Conservation (phyloP, 1,140 invertebrate genomes). For the Drosophila guanche region DNA sequence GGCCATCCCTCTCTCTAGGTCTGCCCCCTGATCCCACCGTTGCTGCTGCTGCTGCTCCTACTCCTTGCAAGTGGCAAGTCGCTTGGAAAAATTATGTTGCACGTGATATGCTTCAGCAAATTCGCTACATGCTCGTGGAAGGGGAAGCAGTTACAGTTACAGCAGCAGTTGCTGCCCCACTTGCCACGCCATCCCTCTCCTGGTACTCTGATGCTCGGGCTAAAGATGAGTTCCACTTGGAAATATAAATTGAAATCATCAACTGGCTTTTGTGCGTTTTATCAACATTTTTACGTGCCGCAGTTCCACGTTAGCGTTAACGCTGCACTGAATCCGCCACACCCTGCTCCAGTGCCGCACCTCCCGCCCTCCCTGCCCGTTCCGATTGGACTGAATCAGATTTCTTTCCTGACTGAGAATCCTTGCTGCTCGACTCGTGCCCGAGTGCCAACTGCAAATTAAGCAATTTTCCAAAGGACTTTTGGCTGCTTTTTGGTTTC, state of each 20-base stretch:
- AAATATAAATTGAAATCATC: conserved; percentile 82
- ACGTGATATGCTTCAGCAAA: conserved; percentile 82
- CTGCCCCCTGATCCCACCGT: neutral
- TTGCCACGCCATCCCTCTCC: neutral
- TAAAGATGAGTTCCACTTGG: conserved; percentile 79
- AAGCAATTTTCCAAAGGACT: conserved; percentile 77
- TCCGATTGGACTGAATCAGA: conserved; percentile 23
- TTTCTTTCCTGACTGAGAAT: conserved; percentile 7
- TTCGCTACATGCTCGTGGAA: conserved; percentile 56
- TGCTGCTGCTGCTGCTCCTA: neutral
- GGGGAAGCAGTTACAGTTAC: conserved; percentile 18
- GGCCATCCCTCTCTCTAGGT: conserved; percentile 14
- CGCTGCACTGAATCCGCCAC: conserved; percentile 57
- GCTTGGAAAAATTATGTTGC: conserved; percentile 82
- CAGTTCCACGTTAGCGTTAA: conserved; percentile 60
- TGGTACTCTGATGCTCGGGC: conserved; percentile 21
- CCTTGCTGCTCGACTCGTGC: conserved; percentile 26
- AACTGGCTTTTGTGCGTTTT: conserved; percentile 80
- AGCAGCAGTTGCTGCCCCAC: neutral
- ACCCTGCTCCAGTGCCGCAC: conserved; percentile 6
- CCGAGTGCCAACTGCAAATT: conserved; percentile 71
- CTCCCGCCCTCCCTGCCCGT: neutral
- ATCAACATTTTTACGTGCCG: conserved; percentile 81
- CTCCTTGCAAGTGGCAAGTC: conserved; percentile 65
- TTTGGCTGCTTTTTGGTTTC: conserved; percentile 74